Evolutionary conservation across 2,113 vertebrate genomes (phyloP), one percentile per base, ranked within the genome.

Genomic region (Ptychochromis oligacanthus): DNA sequence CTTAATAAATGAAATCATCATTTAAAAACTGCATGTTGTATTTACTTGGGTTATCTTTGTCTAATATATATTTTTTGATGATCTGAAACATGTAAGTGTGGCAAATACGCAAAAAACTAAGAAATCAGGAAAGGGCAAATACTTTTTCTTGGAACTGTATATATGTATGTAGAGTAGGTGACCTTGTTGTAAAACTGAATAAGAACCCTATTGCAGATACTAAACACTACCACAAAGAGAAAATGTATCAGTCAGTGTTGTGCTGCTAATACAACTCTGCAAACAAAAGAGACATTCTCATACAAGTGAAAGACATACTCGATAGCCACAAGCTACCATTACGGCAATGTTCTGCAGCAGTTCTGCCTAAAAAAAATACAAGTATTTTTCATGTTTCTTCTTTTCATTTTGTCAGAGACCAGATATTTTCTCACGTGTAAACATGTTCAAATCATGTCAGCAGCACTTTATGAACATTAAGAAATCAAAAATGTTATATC

Each of bases 271-370:
- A 58, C 64, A 67, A 52, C 52, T 78, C 26, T 24, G 59, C 82
- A 61, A 85, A 81, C 49, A 54, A 85, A 67, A 59, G 61, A 76
- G 20, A 52, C 20, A 49, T 78, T 75, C 8, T 81, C 26, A 79
- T n/a, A 58, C 0, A 70, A 59, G n/a, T 78, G 52, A 78, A 46
- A 76, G 67, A 38, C 34, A 65, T 7, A 36, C 15, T 60, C 36
- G 62, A 62, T 18, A 72, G 70, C 26, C 3, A 13, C 67, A 62
- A 10, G 75, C 1, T 46, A 61, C 4, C 18, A 61, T 57, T n/a
- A 14, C n/a, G 38, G 1, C 22, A 76, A 54, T n/a, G 14, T 61
- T 22, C 43, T 54, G 1, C 9, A 4, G 22, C 18, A 12, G 26
- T 56, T 81, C n/a, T 54, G 34, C 11, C 59, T 75, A 4, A 17